Percentiles rank a stretch among this genome's conserved stretches.
These are phyloP conservation scores for Cyprinodon variegatus DNA, from an alignment of 2,113 vertebrate genomes.

Conservation along the genomic window DNA sequence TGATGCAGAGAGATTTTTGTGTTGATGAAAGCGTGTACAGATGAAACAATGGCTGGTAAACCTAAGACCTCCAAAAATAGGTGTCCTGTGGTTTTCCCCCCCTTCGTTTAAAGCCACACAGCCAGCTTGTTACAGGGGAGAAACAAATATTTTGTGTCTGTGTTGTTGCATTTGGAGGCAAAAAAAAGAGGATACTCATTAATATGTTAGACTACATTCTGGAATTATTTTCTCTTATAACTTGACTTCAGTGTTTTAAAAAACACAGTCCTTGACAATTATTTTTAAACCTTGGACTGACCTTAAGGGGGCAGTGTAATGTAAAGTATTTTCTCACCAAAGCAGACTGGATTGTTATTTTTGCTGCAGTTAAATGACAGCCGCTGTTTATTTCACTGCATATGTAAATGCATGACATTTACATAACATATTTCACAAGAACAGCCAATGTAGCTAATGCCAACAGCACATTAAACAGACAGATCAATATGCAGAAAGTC, in stretches of 20 bases:
- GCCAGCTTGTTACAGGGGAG: slow-evolving; percentile 6
- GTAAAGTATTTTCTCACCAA: slow-evolving; percentile 2
- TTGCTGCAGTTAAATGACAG: slow-evolving; percentile 8
- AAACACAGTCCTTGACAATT: neutral
- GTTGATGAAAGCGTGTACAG: slow-evolving; percentile 27
- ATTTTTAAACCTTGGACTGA: neutral
- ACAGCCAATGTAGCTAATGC: neutral
- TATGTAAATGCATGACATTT: neutral
- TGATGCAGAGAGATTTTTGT: slow-evolving; percentile 43
- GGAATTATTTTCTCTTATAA: too few species aligned
- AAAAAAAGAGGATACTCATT: neutral
- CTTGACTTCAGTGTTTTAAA: neutral
- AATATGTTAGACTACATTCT: neutral
- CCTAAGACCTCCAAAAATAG: slow-evolving; percentile 38
- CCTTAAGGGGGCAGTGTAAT: slow-evolving; percentile 65
- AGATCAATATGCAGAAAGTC: neutral
- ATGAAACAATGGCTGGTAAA: slow-evolving; percentile 32
- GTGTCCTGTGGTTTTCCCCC: neutral
- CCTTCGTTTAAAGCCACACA: slow-evolving; percentile 19
- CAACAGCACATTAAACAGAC: neutral
- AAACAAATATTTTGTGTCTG: neutral
- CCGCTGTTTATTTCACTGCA: neutral
- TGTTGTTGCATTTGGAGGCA: neutral
- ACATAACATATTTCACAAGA: neutral
- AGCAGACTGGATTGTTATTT: neutral